phyloP scores from a whole-genome alignment of 2,888 invertebrate species.

The Emmelina monodactyla region DNA sequence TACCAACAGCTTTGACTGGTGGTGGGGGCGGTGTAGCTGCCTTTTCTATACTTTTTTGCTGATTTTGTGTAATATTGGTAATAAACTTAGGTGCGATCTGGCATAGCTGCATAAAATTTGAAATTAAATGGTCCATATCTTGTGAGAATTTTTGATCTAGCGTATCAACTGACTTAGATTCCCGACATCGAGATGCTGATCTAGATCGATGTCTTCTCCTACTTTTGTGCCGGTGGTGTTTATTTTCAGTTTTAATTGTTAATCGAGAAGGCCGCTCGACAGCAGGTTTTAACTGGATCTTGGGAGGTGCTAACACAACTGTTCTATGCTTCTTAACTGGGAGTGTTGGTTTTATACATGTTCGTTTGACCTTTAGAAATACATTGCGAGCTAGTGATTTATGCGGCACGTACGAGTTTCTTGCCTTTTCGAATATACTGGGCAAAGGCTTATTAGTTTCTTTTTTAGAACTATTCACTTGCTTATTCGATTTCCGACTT shows the following conservation, averaged over 20 bases:
- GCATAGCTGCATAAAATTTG: constrained; percentile 53
- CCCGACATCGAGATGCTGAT: constrained; percentile 51
- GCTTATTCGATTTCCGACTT: constrained; percentile 35
- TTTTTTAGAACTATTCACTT: constrained; percentile 32
- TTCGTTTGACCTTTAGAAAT: constrained; percentile 54
- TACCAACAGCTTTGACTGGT: constrained; percentile 48
- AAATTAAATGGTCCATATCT: constrained; percentile 51
- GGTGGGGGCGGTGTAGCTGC: constrained; percentile 39
- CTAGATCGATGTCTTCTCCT: constrained; percentile 54
- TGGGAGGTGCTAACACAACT: constrained; percentile 54
- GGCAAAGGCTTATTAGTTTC: constrained; percentile 41
- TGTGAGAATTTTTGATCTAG: constrained; percentile 59
- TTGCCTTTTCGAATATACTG: constrained; percentile 51
- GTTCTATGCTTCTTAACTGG: constrained; percentile 66
- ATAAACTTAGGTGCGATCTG: constrained; percentile 52
- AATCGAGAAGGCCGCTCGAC: constrained; percentile 44
- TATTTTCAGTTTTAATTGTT: constrained; percentile 50
- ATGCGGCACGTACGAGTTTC: constrained; percentile 52
- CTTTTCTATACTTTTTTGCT: constrained; percentile 38
- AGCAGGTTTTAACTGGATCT: constrained; percentile 51
- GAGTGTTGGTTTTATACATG: constrained; percentile 45
- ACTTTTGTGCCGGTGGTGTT: constrained; percentile 55
- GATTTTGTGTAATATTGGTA: constrained; percentile 29
- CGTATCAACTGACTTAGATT: constrained; percentile 70
- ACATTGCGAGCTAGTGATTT: constrained; percentile 52